Evolutionary conservation across 2,888 invertebrate species (phyloP).

Genomic region (Eristalis intricaria): DNA sequence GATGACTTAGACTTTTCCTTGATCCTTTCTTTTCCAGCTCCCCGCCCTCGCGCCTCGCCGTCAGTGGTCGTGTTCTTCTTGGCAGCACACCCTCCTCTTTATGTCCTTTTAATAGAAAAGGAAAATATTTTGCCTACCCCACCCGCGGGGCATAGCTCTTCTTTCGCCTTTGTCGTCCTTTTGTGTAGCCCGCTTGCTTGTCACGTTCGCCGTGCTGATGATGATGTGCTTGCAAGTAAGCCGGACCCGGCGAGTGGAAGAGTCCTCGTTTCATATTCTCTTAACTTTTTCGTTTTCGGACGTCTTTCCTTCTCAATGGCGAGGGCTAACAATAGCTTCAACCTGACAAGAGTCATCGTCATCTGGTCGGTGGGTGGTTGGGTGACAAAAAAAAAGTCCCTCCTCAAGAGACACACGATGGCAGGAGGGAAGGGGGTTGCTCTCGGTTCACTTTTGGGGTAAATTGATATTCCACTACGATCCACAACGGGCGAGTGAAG

Average conservation of each 20-base stretch:
- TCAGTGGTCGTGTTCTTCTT: too few relatives aligned
- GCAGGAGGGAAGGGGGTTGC: neutral
- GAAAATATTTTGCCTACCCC: conserved; percentile 44
- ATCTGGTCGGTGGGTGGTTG: neutral
- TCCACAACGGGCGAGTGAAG: conserved; percentile 12
- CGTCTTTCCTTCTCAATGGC: conserved; percentile 24
- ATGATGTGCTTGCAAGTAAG: conserved; percentile 55
- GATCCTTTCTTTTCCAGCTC: conserved; percentile 23
- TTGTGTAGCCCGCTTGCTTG: conserved; percentile 21
- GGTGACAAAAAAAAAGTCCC: conserved; percentile 8
- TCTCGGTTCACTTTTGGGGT: conserved; percentile 33
- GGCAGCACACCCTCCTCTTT: conserved; percentile 8
- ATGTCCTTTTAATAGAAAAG: conserved; percentile 62
- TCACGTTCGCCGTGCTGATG: conserved; percentile 49
- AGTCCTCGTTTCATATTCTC: conserved; percentile 19
- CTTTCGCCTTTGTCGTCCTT: conserved; percentile 3
- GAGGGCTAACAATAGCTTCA: conserved; percentile 26
- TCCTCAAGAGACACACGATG: neutral
- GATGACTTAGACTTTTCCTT: conserved; percentile 22
- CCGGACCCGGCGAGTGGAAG: conserved; percentile 19
- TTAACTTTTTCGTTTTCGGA: conserved; percentile 30
- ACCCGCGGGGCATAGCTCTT: neutral
- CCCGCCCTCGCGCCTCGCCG: neutral
- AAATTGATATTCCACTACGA: conserved; percentile 57
- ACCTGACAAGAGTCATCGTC: neutral